Evolutionary conservation across 2,113 vertebrate species (phyloP).

Genomic region (Xiphorhynchus elegans): DNA sequence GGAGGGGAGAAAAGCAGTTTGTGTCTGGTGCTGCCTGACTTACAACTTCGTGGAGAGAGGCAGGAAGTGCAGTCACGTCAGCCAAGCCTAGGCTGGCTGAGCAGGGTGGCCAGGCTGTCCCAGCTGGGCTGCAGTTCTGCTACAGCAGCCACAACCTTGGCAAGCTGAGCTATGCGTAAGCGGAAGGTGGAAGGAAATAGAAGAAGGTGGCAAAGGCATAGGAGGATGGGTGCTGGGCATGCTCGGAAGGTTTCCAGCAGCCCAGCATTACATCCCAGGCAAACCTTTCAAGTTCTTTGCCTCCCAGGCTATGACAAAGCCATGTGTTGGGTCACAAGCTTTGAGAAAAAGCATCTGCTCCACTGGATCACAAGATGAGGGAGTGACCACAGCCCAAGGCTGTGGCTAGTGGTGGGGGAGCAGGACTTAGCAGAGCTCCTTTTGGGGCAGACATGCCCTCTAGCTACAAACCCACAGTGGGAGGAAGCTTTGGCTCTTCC

Average conservation of each 20-base stretch:
- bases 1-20: background rate
- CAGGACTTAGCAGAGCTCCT: background rate
- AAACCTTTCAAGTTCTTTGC: conserved; percentile 40
- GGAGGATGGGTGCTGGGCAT: background rate
- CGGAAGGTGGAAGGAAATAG: background rate
- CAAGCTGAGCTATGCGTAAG: background rate
- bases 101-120: background rate
- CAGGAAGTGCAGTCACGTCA: background rate
- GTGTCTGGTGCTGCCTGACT: background rate
- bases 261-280: background rate
- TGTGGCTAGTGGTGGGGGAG: background rate
- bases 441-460: background rate
- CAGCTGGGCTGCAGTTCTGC: background rate
- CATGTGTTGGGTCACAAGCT: background rate
- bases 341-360: background rate
- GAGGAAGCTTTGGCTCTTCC: background rate
- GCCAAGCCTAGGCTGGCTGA: background rate
- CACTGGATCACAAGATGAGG: background rate
- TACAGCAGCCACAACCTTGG: background rate
- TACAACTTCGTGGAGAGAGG: background rate
- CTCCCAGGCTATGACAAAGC: background rate
- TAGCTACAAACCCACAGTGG: background rate
- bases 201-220: background rate
- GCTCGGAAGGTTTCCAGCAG: background rate
- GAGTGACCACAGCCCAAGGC: background rate